phyloP scores from a whole-genome alignment of 2,113 vertebrate species.

The Oncorhynchus nerka region DNA sequence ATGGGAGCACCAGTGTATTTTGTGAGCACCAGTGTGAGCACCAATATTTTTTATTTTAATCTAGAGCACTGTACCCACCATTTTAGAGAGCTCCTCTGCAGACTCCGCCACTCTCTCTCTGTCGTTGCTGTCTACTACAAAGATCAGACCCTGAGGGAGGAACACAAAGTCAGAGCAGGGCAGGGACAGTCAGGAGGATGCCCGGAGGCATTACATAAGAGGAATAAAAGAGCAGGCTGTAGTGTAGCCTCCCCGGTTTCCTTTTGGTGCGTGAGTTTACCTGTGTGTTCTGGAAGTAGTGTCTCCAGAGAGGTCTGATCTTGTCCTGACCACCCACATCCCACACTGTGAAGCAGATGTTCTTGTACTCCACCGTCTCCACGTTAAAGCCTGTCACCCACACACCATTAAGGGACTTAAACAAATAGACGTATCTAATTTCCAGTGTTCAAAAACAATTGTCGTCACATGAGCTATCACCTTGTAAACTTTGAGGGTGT shows the following conservation, averaged over 20 bases:
- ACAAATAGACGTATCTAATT: not conserved
- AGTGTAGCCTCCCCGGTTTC: not conserved
- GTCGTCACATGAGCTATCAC: not conserved
- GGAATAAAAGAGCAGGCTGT: too few species aligned
- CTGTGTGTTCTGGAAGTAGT: constrained; percentile 96
- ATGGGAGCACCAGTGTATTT: too few species aligned
- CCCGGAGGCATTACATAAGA: not conserved
- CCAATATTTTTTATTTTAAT: too few species aligned
- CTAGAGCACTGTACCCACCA: constrained; percentile 67
- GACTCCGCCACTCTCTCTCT: constrained; percentile 86
- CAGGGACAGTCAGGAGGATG: not conserved
- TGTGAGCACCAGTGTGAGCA: too few species aligned
- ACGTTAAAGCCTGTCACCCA: constrained; percentile 85
- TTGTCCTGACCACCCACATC: constrained; percentile 96
- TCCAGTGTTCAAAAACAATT: not conserved
- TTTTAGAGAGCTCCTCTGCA: constrained; percentile 86
- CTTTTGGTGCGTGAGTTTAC: constrained; percentile 51
- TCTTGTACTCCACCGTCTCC: constrained; percentile 93
- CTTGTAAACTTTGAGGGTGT: not conserved
- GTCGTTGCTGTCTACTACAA: constrained; percentile 95
- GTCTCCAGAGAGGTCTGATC: constrained; percentile 92
- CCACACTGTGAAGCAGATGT: constrained; percentile 95
- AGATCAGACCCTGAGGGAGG: constrained; percentile 84
- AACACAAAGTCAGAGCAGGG: not conserved
- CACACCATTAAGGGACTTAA: not conserved